Conservation (phyloP, 1,140 invertebrate species). For the Diorhabda carinulata region DNA sequence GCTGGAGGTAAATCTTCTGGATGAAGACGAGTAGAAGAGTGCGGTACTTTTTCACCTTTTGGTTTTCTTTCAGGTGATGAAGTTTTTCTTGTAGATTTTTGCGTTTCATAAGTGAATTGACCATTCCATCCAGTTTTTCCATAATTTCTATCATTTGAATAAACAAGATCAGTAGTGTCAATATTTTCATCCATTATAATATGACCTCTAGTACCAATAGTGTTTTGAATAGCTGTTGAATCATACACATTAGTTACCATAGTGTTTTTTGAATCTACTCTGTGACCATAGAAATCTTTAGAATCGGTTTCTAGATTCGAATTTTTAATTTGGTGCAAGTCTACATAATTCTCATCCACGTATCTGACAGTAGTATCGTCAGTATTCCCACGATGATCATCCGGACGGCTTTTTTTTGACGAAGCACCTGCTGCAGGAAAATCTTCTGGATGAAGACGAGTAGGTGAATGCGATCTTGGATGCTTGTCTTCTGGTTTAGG, state of each 20-base stretch:
- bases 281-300: constrained; percentile 40
- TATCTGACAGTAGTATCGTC: constrained; percentile 12
- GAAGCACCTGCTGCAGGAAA: constrained; percentile 17
- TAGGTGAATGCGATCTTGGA: background rate
- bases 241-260: constrained; percentile 41
- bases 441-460: constrained; percentile 9
- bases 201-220: constrained; percentile 39
- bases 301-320: background rate
- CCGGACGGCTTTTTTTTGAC: constrained; percentile 8
- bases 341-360: constrained; percentile 33
- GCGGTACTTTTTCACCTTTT: background rate
- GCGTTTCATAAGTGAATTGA: constrained; percentile 38
- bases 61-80: background rate
- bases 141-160: constrained; percentile 43
- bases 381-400: no score
- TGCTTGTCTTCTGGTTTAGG: background rate
- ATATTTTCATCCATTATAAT: constrained; percentile 35
- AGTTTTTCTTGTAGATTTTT: constrained; percentile 14
- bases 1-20: constrained; percentile 18
- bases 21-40: background rate
- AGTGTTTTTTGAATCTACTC: constrained; percentile 31
- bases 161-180: constrained; percentile 39
- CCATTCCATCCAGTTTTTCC: constrained; percentile 45
- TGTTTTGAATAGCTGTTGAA: constrained; percentile 40
- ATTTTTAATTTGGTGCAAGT: constrained; percentile 25